phyloP scores from a whole-genome alignment of 2,888 invertebrate genomes.

The Trachelus stipa region DNA sequence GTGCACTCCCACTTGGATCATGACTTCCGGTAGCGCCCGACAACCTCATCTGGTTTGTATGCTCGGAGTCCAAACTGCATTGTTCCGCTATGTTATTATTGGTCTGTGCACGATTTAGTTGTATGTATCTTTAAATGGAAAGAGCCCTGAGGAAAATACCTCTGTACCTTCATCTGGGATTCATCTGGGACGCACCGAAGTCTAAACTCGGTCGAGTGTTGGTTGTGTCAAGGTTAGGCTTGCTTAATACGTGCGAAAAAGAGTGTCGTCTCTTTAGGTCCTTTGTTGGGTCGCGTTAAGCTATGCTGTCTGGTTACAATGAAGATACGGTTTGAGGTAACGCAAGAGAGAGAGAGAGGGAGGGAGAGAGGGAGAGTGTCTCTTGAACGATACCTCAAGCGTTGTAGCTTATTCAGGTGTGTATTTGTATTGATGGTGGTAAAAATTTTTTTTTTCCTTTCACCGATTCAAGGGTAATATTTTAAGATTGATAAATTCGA shows the following conservation, averaged over 20 bases:
- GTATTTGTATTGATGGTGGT: neutral
- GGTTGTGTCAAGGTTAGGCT: constrained; percentile 5
- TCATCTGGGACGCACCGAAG: neutral
- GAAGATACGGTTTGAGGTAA: neutral
- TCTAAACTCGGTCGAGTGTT: neutral
- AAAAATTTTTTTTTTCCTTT: constrained; percentile 2
- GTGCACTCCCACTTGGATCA: neutral
- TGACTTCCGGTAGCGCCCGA: neutral
- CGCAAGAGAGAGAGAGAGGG: neutral
- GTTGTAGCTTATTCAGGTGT: neutral
- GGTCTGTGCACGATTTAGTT: neutral
- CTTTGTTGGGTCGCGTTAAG: neutral
- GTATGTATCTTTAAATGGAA: neutral
- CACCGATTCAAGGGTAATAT: constrained; percentile 1
- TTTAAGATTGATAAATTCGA: neutral
- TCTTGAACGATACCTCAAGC: neutral
- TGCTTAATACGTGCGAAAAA: neutral
- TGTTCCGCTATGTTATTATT: no score
- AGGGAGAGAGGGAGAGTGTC: neutral
- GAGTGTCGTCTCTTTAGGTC: neutral
- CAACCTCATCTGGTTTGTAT: neutral
- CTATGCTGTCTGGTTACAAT: neutral
- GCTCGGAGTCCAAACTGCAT: no score
- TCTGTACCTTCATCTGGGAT: constrained; percentile 1
- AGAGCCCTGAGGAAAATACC: neutral